Percentiles rank a stretch among this genome's conserved stretches.
These are phyloP conservation scores for Lacerta agilis DNA, from an alignment of 2,797 vertebrate genomes.

Conservation along the genomic window DNA sequence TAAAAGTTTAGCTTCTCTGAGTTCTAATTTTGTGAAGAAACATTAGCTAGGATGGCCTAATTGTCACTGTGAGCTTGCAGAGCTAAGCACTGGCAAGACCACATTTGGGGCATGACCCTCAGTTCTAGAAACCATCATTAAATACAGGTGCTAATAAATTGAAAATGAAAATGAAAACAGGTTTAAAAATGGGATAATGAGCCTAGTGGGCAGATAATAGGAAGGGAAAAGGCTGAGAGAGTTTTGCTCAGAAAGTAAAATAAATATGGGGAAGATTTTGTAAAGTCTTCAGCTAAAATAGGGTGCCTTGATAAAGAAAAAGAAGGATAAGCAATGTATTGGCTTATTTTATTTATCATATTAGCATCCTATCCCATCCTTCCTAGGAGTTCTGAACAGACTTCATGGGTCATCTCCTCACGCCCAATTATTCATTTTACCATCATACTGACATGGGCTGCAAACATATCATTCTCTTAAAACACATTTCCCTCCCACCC, in stretches of 20 bases:
- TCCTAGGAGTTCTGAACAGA: neutral
- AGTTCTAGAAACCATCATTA: neutral
- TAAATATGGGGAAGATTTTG: no score
- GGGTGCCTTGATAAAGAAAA: no score
- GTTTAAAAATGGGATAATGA: neutral
- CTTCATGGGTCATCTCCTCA: no score
- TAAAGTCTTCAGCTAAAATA: neutral
- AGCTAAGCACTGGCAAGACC: neutral
- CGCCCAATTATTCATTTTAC: neutral
- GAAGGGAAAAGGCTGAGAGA: neutral
- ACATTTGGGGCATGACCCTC: neutral
- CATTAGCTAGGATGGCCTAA: neutral
- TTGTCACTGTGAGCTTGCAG: neutral
- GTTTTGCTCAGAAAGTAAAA: neutral
- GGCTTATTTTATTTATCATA: neutral
- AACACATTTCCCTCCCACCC: no score
- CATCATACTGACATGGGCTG: neutral
- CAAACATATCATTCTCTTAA: neutral
- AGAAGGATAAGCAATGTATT: neutral
- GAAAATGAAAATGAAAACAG: neutral
- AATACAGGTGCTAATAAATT: neutral
- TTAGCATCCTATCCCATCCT: no score
- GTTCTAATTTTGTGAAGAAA: constrained; percentile 7
- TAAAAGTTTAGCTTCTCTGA: neutral
- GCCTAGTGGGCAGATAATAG: neutral